phyloP scores from a whole-genome alignment of 2,113 vertebrate genomes.

The Vimba vimba region DNA sequence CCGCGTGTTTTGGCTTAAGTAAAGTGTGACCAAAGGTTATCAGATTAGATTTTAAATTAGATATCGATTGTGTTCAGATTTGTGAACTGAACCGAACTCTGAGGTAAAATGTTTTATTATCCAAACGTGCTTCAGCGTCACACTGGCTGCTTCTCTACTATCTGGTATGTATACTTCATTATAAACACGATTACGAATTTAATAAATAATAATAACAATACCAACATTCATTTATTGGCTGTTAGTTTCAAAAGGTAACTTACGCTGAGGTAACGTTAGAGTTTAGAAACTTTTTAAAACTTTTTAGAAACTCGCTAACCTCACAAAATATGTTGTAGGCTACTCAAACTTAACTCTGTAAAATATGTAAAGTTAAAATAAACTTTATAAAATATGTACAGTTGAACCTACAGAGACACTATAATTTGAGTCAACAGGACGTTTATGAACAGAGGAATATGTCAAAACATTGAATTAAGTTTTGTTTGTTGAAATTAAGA shows the following conservation, averaged over 20 bases:
- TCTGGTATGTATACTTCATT: constrained; percentile 74
- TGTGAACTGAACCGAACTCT: constrained; percentile 3
- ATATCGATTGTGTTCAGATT: constrained; percentile 20
- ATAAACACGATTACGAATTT: not conserved
- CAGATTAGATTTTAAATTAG: constrained; percentile 12
- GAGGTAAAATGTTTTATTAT: constrained; percentile 83
- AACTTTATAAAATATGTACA: not conserved
- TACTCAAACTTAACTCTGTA: not conserved
- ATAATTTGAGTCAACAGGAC: not conserved
- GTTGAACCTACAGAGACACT: not conserved
- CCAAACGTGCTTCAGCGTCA: constrained; percentile 82
- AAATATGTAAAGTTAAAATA: not conserved
- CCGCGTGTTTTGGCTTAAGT: not conserved
- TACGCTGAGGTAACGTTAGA: not conserved
- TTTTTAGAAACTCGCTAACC: not conserved
- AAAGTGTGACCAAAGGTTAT: not conserved
- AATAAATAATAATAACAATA: not conserved
- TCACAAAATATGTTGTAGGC: not conserved
- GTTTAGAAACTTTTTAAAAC: not conserved
- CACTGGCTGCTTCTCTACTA: constrained; percentile 81
- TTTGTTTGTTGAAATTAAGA: not conserved
- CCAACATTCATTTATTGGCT: not conserved
- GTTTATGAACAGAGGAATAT: not conserved
- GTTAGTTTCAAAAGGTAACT: not conserved
- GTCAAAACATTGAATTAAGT: not conserved